Percentiles rank a stretch among this genome's conserved stretches.
phyloP scores from a whole-genome alignment of 2,797 vertebrate genomes.

The Takifugu rubripes region DNA sequence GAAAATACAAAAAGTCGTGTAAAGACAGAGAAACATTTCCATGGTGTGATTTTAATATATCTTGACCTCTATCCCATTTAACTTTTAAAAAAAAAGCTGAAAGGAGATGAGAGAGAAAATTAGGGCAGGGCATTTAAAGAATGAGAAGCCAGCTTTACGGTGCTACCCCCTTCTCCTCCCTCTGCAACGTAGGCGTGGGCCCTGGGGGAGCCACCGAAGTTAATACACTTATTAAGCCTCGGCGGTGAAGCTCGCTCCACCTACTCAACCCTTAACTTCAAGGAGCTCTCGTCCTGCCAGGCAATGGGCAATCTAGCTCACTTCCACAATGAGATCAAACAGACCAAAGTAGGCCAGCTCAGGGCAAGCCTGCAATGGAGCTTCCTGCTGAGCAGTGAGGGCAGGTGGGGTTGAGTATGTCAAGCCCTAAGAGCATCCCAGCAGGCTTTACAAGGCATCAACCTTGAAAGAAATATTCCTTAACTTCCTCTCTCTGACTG shows the following conservation, averaged over 20 bases:
- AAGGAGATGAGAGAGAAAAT: slow-evolving; percentile 35
- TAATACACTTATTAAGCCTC: slow-evolving; percentile 78
- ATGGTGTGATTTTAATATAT: slow-evolving; percentile 6
- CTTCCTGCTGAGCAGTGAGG: slow-evolving; percentile 53
- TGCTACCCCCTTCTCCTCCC: background rate
- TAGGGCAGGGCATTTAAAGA: slow-evolving; percentile 41
- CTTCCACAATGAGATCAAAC: slow-evolving; percentile 76
- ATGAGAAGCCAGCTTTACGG: slow-evolving; percentile 32
- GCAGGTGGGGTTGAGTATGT: slow-evolving; percentile 59
- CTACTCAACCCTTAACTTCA: slow-evolving; percentile 66
- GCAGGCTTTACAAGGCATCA: slow-evolving; percentile 58
- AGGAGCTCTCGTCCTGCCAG: slow-evolving; percentile 65
- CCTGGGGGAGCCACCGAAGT: slow-evolving; percentile 63
- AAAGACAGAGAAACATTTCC: background rate
- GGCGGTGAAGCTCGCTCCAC: slow-evolving; percentile 68
- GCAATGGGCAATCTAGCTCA: slow-evolving; percentile 45
- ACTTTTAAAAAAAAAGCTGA: background rate
- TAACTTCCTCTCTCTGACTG: slow-evolving; percentile 12
- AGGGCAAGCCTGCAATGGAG: slow-evolving; percentile 60
- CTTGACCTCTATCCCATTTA: background rate
- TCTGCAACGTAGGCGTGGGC: slow-evolving; percentile 53
- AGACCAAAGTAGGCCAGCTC: slow-evolving; percentile 68
- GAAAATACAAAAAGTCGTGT: background rate
- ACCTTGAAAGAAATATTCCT: slow-evolving; percentile 27
- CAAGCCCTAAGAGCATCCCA: slow-evolving; percentile 65